These are phyloP conservation scores for Condylura cristata DNA, from an alignment of 2,113 vertebrate genomes.

Conservation along the genomic window DNA sequence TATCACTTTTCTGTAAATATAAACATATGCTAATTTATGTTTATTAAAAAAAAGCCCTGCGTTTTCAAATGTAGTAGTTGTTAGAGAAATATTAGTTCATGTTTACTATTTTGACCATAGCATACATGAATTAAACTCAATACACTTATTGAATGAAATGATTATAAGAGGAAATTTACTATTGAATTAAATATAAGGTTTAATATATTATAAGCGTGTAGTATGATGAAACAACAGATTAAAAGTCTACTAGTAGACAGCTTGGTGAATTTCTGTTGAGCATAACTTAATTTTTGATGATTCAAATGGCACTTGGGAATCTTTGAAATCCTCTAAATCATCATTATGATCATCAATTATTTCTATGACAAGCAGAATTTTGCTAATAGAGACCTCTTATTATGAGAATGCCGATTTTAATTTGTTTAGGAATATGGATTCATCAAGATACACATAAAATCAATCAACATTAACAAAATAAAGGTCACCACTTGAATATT, in stretches of 20 bases:
- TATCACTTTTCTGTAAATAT: background rate
- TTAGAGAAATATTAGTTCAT: background rate
- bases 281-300: constrained; percentile 41
- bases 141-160: background rate
- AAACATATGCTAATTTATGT: background rate
- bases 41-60: background rate
- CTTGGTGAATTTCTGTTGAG: constrained; percentile 26
- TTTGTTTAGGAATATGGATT: constrained; percentile 53
- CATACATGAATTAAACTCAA: background rate
- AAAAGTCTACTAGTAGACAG: constrained; percentile 27
- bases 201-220: constrained; percentile 34
- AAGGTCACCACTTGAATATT: background rate
- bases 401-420: constrained; percentile 57
- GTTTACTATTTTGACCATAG: background rate
- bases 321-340: constrained; percentile 39
- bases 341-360: constrained; percentile 41
- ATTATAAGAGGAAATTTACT: background rate
- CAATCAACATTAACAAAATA: background rate
- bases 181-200: constrained; percentile 42
- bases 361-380: constrained; percentile 41
- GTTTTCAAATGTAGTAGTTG: background rate
- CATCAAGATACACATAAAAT: constrained; percentile 15
- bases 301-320: constrained; percentile 19
- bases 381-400: constrained; percentile 17
- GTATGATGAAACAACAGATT: background rate